Conservation (phyloP, 2,797 vertebrate species). For the Danio albolineatus region DNA sequence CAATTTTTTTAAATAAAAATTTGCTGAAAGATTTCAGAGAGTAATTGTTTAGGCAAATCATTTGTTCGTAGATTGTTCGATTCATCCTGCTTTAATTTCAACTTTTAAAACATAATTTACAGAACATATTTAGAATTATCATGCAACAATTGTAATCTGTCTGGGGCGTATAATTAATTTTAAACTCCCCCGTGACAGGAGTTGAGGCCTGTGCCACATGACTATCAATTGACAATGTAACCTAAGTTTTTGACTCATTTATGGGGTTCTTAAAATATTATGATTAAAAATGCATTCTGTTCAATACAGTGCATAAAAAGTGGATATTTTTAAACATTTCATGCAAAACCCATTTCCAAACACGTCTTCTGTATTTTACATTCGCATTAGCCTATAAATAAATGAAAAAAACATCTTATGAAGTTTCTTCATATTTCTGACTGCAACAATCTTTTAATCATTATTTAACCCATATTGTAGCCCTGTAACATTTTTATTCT, state of each 20-base stretch:
- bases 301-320: background rate
- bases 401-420: background rate
- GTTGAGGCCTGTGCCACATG: conserved; percentile 7
- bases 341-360: background rate
- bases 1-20: background rate
- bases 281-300: background rate
- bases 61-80: background rate
- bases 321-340: background rate
- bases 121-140: background rate
- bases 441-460: background rate
- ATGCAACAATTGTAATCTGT: background rate
- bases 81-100: background rate
- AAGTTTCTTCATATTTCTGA: background rate
- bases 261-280: background rate
- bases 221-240: background rate
- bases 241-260: background rate
- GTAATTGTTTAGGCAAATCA: background rate
- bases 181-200: background rate
- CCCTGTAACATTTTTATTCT: no score
- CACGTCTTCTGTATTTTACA: background rate
- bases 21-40: no score
- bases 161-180: background rate
- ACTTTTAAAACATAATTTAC: background rate
- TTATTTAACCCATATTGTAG: no score
- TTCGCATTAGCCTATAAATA: background rate